Base-by-base conservation (phyloP, 2,888 invertebrate genomes). In the Hartigia nigra region DNA sequence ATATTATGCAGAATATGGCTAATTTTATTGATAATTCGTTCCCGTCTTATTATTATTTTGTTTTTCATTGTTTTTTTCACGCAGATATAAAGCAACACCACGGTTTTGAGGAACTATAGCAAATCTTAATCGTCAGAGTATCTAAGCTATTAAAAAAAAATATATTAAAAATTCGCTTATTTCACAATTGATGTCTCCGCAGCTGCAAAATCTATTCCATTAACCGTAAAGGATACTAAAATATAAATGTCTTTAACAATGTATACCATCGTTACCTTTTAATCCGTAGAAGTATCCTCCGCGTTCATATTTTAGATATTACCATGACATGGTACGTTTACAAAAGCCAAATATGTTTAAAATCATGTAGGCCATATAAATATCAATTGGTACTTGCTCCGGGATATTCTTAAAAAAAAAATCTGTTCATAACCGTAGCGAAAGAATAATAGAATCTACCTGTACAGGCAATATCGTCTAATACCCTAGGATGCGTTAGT, bases 401-500 rank as follows among this genome's bases (percentile, higher is more conserved):
- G 9, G 9, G 23, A 23, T 9, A 55, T 55, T 23, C 55, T 55
- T 55, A 23, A 55, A 9, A 55, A 55, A 9, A 1, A 9, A 23
- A 55, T 55, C 55, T 55, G 55, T 55, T 55, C 55, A 9, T 72
- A 32, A 72, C 34, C 31, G 32, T 72, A 31, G 72, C 72, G 72
- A 72, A 34, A 72, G 34, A 72, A 72, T 23, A 72, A 32, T 23
- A 23, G 32, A 34, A 72, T 34, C 32, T 34, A 34, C 31, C 14
- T 32, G 12, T 31, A 55, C 37, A 31, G 23, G 69, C 34, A 31
- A 55, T 76, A 55, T 31, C 34, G 31, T 69, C 31, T 78, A 78
- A n/a, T 34, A 12, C 31, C 9, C 72, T 32, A 72, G 72, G 75
- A 75, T 35, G 36, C 75, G n/a, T 76, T 75, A 78, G 70, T 76